phyloP scores from a whole-genome alignment of 1,140 invertebrate species.

The Cotesia glomerata region DNA sequence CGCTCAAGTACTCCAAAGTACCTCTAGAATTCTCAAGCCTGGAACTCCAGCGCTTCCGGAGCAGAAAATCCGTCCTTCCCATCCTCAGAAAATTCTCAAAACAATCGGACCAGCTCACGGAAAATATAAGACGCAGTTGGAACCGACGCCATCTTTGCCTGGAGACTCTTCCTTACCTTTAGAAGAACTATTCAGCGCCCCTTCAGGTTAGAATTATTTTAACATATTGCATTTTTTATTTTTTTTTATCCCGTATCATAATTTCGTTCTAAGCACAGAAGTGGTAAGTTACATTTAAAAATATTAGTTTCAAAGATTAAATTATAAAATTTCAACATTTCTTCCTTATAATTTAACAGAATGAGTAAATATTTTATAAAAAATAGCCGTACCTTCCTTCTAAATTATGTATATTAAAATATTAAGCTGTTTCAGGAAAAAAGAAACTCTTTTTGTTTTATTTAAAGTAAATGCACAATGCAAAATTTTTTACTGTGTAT shows the following conservation, averaged over 20 bases:
- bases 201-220: slow-evolving; percentile 33
- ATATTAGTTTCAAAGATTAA: no score
- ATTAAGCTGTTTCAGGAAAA: no score
- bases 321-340: no score
- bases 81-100: slow-evolving; percentile 73
- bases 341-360: no score
- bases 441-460: no score
- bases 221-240: not conserved
- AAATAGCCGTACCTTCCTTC: no score
- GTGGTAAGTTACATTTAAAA: no score
- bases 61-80: slow-evolving; percentile 70
- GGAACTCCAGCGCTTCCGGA: slow-evolving; percentile 30
- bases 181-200: slow-evolving; percentile 59
- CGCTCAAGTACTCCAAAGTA: slow-evolving; percentile 80
- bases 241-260: not conserved
- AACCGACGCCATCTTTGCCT: slow-evolving; percentile 68
- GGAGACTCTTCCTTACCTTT: slow-evolving; percentile 65
- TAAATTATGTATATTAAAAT: no score
- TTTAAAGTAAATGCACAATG: no score
- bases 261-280: no score
- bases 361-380: no score
- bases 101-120: slow-evolving; percentile 72
- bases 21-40: slow-evolving; percentile 66
- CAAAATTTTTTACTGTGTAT: no score
- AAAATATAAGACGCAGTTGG: slow-evolving; percentile 61